Conservation (phyloP, 2,888 invertebrate genomes). For the Helobdella robusta region DNA sequence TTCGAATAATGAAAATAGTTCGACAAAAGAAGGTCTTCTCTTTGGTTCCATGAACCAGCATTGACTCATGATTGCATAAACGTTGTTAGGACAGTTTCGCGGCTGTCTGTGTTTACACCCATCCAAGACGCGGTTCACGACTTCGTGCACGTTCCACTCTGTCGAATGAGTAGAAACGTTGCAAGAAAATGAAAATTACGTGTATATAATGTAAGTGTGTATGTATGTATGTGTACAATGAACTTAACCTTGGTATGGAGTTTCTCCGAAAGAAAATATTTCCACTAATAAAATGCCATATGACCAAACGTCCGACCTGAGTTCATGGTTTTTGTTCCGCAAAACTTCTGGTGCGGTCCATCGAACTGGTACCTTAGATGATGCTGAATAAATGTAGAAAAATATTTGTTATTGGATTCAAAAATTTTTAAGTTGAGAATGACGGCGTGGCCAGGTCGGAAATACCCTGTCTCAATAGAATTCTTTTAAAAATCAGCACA, state of each 20-base stretch:
- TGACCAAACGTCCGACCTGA: slow-evolving; percentile 1
- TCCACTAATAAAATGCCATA: not conserved
- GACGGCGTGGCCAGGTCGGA: too few relatives aligned
- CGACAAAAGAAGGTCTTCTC: not conserved
- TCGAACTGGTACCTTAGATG: not conserved
- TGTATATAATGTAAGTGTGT: not conserved
- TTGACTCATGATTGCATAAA: not conserved
- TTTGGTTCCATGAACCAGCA: not conserved
- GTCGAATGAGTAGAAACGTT: too few relatives aligned
- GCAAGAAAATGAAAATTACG: not conserved
- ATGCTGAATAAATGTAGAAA: too few relatives aligned
- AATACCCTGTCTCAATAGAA: too few relatives aligned
- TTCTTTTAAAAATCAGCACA: too few relatives aligned
- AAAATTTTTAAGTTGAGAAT: too few relatives aligned
- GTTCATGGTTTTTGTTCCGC: not conserved
- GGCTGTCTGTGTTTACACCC: not conserved
- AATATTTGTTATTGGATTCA: too few relatives aligned
- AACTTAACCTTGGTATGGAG: not conserved
- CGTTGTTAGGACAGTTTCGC: not conserved
- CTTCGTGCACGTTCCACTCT: not conserved
- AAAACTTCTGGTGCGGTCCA: not conserved
- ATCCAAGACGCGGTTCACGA: not conserved
- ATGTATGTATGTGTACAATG: not conserved
- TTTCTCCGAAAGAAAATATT: not conserved
- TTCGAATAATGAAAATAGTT: too few relatives aligned